Percentiles rank a stretch among this genome's conserved stretches.
Evolutionary conservation across 2,113 vertebrate genomes (phyloP).

Genomic region (Irena cyanogastra): DNA sequence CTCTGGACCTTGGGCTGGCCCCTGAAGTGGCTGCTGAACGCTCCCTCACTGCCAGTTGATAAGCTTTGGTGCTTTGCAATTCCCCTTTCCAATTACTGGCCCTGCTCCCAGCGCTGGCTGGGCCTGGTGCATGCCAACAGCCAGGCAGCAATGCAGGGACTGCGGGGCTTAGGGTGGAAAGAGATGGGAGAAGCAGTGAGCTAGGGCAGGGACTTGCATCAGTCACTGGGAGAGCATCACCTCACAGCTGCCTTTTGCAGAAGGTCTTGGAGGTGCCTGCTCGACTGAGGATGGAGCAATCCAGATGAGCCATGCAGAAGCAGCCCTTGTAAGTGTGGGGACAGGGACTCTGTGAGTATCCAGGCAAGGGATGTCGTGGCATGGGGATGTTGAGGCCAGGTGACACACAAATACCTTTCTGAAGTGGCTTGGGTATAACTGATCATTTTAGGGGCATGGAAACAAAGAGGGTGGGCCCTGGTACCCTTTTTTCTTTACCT

Average conservation of each 20-base stretch:
- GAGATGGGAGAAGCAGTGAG: fast-evolving
- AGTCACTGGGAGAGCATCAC: background rate
- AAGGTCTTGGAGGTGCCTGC: background rate
- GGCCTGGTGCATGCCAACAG: background rate
- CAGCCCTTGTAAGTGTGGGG: background rate
- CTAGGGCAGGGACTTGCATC: background rate
- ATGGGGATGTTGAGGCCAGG: background rate
- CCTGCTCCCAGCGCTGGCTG: fast-evolving
- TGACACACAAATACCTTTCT: background rate
- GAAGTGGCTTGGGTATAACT: background rate
- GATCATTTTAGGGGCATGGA: background rate
- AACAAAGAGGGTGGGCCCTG: background rate
- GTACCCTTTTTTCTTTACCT: background rate
- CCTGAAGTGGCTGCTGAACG: background rate
- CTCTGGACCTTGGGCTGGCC: background rate
- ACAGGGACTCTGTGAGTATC: background rate
- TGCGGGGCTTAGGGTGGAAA: background rate
- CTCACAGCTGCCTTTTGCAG: background rate
- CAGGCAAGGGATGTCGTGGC: background rate
- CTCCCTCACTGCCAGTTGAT: background rate
- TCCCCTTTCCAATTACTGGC: constrained; percentile 52
- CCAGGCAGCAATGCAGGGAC: fast-evolving
- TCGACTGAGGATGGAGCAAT: fast-evolving
- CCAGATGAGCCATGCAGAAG: fast-evolving
- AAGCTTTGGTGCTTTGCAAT: constrained; percentile 28